These are phyloP conservation scores for Zygothrica quintamaculata DNA, from an alignment of 2,888 invertebrate species.

Conservation along the genomic window DNA sequence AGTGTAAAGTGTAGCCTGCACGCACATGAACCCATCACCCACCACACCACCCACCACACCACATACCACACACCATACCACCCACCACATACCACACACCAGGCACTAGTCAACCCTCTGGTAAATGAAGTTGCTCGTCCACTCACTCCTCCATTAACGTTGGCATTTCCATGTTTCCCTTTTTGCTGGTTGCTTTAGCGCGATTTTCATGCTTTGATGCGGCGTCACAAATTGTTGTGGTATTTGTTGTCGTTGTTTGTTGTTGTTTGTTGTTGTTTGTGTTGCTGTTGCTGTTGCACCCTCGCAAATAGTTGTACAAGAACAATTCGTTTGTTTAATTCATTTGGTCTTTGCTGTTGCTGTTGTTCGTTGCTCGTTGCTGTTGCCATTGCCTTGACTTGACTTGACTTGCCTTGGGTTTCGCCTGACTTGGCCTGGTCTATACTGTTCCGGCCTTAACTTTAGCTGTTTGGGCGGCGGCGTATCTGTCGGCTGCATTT, in stretches of 20 bases:
- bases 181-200: conserved; percentile 64
- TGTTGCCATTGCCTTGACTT: conserved; percentile 31
- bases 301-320: conserved; percentile 59
- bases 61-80: conserved; percentile 20
- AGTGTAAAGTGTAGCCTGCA: conserved; percentile 72
- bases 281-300: conserved; percentile 39
- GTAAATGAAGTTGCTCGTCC: conserved; percentile 61
- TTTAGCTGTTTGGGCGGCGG: conserved; percentile 25
- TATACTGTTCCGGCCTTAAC: conserved; percentile 27
- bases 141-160: conserved; percentile 22
- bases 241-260: conserved; percentile 67
- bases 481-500: conserved; percentile 61
- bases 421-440: conserved; percentile 44
- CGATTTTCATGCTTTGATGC: conserved; percentile 80
- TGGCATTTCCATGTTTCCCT: conserved; percentile 57
- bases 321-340: conserved; percentile 57
- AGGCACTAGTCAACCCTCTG: conserved; percentile 23
- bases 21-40: conserved; percentile 27
- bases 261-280: conserved; percentile 41
- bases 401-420: conserved; percentile 54
- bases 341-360: conserved; percentile 41
- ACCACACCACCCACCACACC: background rate
- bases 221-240: conserved; percentile 82
- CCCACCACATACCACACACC: conserved; percentile 10
- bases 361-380: background rate